phyloP scores from a whole-genome alignment of 2,797 vertebrate genomes.

The Mergus octosetaceus region DNA sequence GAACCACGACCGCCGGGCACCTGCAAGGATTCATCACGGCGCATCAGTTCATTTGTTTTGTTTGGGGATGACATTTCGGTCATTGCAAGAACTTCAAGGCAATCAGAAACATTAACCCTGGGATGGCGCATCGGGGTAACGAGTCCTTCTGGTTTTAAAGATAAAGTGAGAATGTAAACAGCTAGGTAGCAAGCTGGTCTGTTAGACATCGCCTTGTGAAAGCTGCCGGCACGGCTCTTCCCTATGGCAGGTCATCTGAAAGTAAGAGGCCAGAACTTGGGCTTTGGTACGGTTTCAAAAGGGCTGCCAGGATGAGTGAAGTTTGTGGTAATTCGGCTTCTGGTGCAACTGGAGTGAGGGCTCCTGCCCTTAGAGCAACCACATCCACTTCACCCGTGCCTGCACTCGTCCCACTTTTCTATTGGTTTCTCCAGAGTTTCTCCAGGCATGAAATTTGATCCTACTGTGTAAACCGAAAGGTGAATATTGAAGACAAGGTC shows the following conservation, averaged over 20 bases:
- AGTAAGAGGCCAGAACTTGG: neutral
- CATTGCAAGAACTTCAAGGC: neutral
- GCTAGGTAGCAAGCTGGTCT: neutral
- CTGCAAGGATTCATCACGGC: rapidly evolving
- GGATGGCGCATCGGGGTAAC: neutral
- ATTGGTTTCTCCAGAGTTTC: neutral
- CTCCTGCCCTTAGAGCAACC: neutral
- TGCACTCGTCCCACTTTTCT: neutral
- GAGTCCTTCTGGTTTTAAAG: neutral
- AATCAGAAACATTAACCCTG: neutral
- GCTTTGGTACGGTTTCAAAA: neutral
- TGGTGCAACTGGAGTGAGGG: neutral
- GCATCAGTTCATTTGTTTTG: neutral
- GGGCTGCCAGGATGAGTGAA: neutral
- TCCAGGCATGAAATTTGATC: slow-evolving; percentile 14
- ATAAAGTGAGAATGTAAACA: neutral
- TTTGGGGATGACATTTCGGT: neutral
- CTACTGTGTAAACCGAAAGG: neutral
- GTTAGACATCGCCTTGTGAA: neutral
- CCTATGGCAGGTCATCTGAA: neutral
- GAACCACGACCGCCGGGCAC: neutral
- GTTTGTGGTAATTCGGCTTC: neutral
- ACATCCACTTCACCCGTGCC: neutral
- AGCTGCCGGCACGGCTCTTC: neutral
- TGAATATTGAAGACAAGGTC: slow-evolving; percentile 56